A percentile compares a stretch with the other conserved stretches of the same genome.
Conservation (phyloP, 1,140 invertebrate species). For the Archivesica marissinica region DNA sequence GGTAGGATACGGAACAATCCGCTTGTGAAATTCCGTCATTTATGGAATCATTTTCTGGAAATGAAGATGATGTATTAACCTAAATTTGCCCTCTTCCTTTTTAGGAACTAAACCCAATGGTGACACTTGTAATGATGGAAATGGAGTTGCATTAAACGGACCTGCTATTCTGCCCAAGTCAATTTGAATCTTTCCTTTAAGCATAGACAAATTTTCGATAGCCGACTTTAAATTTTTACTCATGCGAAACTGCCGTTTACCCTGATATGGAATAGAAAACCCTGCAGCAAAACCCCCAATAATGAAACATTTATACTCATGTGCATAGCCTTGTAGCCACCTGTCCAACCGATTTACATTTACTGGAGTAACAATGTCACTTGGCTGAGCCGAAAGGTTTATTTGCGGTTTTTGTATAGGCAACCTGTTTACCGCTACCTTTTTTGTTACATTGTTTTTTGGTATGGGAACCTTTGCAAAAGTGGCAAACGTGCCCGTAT, state of each 20-base stretch:
- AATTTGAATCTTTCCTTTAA: conserved; percentile 26
- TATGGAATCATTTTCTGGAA: conserved; percentile 24
- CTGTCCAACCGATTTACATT: background rate
- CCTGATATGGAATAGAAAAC: conserved; percentile 40
- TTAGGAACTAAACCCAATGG: conserved; percentile 51
- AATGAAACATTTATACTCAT: background rate
- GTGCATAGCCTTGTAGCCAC: background rate
- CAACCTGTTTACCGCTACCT: background rate
- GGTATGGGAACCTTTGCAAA: background rate
- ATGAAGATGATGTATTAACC: conserved; percentile 62
- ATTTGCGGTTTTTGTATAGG: too few species aligned
- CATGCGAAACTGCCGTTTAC: background rate
- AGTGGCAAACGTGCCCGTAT: background rate
- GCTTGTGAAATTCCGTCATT: background rate
- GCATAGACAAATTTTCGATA: background rate
- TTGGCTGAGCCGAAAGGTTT: background rate
- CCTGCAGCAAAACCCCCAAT: conserved; percentile 36
- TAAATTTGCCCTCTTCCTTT: conserved; percentile 28
- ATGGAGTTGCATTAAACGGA: conserved; percentile 27
- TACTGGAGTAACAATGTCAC: background rate
- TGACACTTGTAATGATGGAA: conserved; percentile 30
- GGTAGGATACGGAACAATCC: background rate
- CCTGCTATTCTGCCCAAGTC: conserved; percentile 15
- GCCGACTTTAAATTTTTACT: conserved; percentile 47
- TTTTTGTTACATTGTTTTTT: background rate